Evolutionary conservation across 2,888 invertebrate genomes (phyloP), one percentile per base, ranked within the genome.

Genomic region (Andrena praecox): DNA sequence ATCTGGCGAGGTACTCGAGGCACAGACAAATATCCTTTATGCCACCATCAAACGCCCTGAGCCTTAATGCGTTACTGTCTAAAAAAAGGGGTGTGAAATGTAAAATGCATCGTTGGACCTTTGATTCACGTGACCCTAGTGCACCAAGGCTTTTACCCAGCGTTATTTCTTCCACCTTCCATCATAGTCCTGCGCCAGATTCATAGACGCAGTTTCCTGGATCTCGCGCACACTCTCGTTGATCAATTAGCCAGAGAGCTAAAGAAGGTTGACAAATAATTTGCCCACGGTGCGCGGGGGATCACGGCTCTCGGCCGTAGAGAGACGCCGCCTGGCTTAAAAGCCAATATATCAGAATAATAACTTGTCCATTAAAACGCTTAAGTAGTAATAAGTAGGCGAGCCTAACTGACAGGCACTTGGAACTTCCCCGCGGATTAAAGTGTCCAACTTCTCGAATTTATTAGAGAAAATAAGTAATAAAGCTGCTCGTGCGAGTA

Each of bases 341-440:
- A 92, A 92, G 87, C 89, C 91, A 89, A 93, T 93, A 93, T 91
- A 93, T 93, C 90, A 92, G 90, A 90, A 90, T 92, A 91, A 91
- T 91, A 93, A 93, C 93, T 93, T 93, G 91, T 93, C 93, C 93
- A 94, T 94, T 93, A 93, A 93, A 93, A 93, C 89, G 91, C 92
- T 92, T 91, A 93, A 92, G 93, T 92, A 92, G 90, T 90, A 92
- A 93, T 93, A 94, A 94, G 93, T 93, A 93, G 87, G 89, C 90
- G 88, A 90, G 90, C 90, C 90, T 88, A 92, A 93, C 90, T 91
- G 93, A 92, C 91, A 91, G 91, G 87, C 89, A 91, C 91, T 92
- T 91, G 83, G 88, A 90, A 89, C 90, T 91, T 92, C 86, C 56
- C 85, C 72, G 81, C 84, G 91, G 92, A 93, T 93, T 92, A 93